These are phyloP conservation scores for Semnornis frantzii DNA, from an alignment of 2,113 vertebrate species.

Conservation along the genomic window DNA sequence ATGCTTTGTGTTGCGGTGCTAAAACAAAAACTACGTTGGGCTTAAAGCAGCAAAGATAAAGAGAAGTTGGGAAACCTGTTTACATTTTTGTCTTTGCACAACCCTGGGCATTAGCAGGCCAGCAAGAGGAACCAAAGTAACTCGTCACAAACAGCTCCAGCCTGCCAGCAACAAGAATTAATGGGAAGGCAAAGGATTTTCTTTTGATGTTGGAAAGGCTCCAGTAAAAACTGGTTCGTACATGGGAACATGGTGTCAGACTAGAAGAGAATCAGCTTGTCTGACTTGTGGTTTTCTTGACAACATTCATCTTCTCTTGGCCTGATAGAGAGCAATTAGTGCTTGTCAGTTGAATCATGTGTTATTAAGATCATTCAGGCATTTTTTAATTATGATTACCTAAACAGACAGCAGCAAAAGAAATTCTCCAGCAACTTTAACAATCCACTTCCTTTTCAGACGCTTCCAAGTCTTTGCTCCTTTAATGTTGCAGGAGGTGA, in stretches of 20 bases:
- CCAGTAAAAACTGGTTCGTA: slow-evolving; percentile 94
- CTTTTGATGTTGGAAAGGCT: slow-evolving; percentile 83
- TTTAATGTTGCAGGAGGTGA: slow-evolving; percentile 32
- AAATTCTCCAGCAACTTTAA: slow-evolving; percentile 79
- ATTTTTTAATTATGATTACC: slow-evolving; percentile 86
- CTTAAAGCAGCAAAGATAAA: slow-evolving; percentile 25
- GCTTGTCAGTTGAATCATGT: slow-evolving; percentile 86
- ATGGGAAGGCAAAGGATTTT: slow-evolving; percentile 78
- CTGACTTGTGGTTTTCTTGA: slow-evolving; percentile 93
- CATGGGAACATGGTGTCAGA: slow-evolving; percentile 91
- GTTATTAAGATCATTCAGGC: slow-evolving; percentile 87
- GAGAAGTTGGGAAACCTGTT: slow-evolving; percentile 73
- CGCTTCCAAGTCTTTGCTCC: slow-evolving; percentile 61
- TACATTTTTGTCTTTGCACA: slow-evolving; percentile 69
- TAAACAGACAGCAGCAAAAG: slow-evolving; percentile 83
- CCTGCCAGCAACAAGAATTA: slow-evolving; percentile 75
- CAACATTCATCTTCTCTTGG: slow-evolving; percentile 87
- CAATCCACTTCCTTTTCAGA: slow-evolving; percentile 80
- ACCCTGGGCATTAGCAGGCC: slow-evolving; percentile 22
- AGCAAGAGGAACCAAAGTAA: slow-evolving; percentile 58
- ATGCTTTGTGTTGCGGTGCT: not conserved
- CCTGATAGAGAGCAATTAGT: slow-evolving; percentile 87
- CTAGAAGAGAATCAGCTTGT: slow-evolving; percentile 86
- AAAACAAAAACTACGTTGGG: not conserved
- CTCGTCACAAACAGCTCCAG: slow-evolving; percentile 64